Evolutionary conservation across 2,888 invertebrate genomes (phyloP).

Genomic region (Isoperla grammatica): DNA sequence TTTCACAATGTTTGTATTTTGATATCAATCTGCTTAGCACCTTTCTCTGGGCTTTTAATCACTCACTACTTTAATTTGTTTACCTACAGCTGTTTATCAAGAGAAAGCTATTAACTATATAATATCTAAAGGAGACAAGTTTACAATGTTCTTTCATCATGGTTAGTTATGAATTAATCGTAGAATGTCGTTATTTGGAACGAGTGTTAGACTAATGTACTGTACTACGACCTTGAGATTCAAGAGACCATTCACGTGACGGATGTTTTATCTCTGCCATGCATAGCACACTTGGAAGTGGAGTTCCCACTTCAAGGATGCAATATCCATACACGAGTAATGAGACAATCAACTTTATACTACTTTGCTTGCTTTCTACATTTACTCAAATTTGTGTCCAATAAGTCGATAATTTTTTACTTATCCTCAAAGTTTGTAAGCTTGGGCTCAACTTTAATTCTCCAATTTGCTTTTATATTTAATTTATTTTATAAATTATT

Average conservation of each 20-base stretch:
- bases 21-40: neutral
- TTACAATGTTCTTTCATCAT: no score
- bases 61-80: neutral
- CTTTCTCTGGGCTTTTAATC: neutral
- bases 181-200: neutral
- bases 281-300: constrained; percentile 86
- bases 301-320: constrained; percentile 96
- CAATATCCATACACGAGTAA: constrained; percentile 85
- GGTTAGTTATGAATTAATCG: no score
- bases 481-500: constrained; percentile 24
- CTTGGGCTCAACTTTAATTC: constrained; percentile 10
- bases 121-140: no score
- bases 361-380: constrained; percentile 29
- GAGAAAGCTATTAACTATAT: no score
- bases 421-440: constrained; percentile 1
- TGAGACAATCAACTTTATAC: constrained; percentile 33
- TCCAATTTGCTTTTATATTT: constrained; percentile 7
- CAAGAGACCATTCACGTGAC: constrained; percentile 19
- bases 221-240: neutral
- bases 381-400: constrained; percentile 9
- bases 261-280: constrained; percentile 23
- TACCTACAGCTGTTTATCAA: no score
- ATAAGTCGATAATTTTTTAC: neutral
- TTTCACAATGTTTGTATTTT: neutral
- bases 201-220: neutral